Evolutionary conservation across 2,113 vertebrate species (phyloP), one percentile per base, ranked within the genome.

Genomic region (Sinocyclocheilus anophthalmus): DNA sequence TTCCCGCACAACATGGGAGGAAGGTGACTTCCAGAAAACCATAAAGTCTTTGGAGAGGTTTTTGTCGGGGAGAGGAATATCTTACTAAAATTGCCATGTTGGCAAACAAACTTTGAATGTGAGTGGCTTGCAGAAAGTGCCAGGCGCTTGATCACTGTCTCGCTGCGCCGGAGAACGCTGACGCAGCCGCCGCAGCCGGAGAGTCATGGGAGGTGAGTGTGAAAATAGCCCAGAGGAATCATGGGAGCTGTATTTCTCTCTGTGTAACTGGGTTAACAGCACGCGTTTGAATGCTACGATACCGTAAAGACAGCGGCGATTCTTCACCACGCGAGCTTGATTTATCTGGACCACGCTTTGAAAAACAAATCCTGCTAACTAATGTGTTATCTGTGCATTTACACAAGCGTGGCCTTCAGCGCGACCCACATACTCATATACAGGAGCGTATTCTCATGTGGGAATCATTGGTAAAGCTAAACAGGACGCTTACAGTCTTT

Each of bases 31-130:
- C 81, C 67, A 89, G 78, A 45, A 45, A 45, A 2, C 42, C 42
- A 2, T 10, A 11, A 45, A 45, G 42, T 45, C 42, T 45, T 45
- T 45, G 42, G 88, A 77, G 76, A 88, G 72, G 75, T 59, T 76
- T 80, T 76, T 77, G 81, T 37, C 22, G 18, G 42, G 73, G 79
- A 65, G 86, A 85, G 81, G 77, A 85, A 87, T 87, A 76, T 65
- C 76, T 70, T 77, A 67, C 53, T 70, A 81, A 85, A 85, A 76
- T 83, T 85, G 88, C 88, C 59, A 82, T 83, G 83, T 45, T 87
- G 69, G 85, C 85, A 89, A 88, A 88, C 72, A 85, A 89, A 89
- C 83, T 89, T 85, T 39, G 86, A 89, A 89, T 87, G 86, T 89
- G 88, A 89, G 33, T 84, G 9, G 79, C 67, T 87, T 89, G 88